A percentile compares a stretch with the other conserved stretches of the same genome.
These are phyloP conservation scores for Calliphora vomitoria DNA, from an alignment of 2,888 invertebrate species.

Conservation along the genomic window DNA sequence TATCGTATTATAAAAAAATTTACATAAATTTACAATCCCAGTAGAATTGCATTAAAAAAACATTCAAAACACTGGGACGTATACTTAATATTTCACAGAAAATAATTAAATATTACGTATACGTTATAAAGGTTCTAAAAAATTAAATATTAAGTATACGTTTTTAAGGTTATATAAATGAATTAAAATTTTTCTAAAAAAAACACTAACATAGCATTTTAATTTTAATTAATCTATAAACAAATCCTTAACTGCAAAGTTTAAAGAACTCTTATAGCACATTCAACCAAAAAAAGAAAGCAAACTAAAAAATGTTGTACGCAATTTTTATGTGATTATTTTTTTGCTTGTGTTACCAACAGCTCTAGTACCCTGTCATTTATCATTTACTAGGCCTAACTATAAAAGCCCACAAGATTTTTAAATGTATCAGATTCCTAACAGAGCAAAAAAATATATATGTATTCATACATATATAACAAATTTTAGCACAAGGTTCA, in stretches of 20 bases:
- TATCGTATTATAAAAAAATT: too few relatives aligned
- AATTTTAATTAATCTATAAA: conserved; percentile 43
- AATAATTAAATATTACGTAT: too few relatives aligned
- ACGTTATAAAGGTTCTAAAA: not conserved
- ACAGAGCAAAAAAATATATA: conserved; percentile 36
- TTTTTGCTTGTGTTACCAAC: not conserved
- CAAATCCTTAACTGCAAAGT: conserved; percentile 44
- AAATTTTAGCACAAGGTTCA: conserved; percentile 62
- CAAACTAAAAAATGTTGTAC: conserved; percentile 3
- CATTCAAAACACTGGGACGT: too few relatives aligned
- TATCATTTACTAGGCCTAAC: conserved; percentile 73
- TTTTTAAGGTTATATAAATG: not conserved
- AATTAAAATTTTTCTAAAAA: not conserved
- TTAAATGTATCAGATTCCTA: conserved; percentile 66
- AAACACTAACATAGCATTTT: not conserved
- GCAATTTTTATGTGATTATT: conserved; percentile 9
- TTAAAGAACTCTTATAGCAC: conserved; percentile 50
- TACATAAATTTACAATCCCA: too few relatives aligned
- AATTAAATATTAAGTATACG: too few relatives aligned
- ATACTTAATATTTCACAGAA: too few relatives aligned
- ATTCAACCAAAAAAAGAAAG: not conserved
- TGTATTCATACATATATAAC: conserved; percentile 26
- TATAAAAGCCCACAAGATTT: conserved; percentile 68
- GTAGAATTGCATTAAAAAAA: too few relatives aligned
- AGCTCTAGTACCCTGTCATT: conserved; percentile 64